A percentile compares a stretch with the other conserved stretches of the same genome.
Evolutionary conservation across 1,140 invertebrate species (phyloP).

Genomic region (Acromyrmex heyeri): DNA sequence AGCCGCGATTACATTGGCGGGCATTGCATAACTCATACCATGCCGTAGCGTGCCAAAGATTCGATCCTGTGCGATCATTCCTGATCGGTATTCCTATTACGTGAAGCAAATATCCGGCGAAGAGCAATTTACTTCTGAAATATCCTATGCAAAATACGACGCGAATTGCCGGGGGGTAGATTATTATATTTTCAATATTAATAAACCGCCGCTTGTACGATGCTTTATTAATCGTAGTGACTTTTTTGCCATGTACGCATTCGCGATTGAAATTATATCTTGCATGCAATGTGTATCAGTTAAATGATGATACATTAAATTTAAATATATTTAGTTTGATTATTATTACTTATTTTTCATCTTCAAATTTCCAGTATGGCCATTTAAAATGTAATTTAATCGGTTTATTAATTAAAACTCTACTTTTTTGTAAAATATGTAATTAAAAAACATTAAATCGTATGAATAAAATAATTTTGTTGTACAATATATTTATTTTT

Average conservation of each 20-base stretch:
- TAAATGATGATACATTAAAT: constrained; percentile 2
- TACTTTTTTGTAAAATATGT: background rate
- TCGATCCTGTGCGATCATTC: constrained; percentile 58
- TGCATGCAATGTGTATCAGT: background rate
- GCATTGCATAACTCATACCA: constrained; percentile 65
- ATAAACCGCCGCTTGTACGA: constrained; percentile 5
- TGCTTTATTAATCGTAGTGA: constrained; percentile 29
- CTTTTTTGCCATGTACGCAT: background rate
- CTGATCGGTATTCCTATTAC: constrained; percentile 61
- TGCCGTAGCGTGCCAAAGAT: constrained; percentile 63
- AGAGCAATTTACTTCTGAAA: constrained; percentile 56
- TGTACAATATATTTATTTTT: background rate
- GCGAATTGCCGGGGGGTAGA: constrained; percentile 39
- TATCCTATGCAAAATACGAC: constrained; percentile 44
- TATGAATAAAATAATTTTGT: constrained; percentile 16
- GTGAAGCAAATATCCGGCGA: constrained; percentile 57
- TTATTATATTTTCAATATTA: constrained; percentile 56
- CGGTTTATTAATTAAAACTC: background rate
- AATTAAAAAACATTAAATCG: background rate
- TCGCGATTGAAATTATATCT: constrained; percentile 4
- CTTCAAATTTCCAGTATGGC: background rate
- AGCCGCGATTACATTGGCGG: constrained; percentile 68
- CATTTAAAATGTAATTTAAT: background rate
- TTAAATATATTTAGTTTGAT: background rate
- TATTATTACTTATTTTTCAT: background rate